Percentiles rank a stretch among this genome's conserved stretches.
phyloP scores from a whole-genome alignment of 2,888 invertebrate species.

The Trissolcus japonicus region DNA sequence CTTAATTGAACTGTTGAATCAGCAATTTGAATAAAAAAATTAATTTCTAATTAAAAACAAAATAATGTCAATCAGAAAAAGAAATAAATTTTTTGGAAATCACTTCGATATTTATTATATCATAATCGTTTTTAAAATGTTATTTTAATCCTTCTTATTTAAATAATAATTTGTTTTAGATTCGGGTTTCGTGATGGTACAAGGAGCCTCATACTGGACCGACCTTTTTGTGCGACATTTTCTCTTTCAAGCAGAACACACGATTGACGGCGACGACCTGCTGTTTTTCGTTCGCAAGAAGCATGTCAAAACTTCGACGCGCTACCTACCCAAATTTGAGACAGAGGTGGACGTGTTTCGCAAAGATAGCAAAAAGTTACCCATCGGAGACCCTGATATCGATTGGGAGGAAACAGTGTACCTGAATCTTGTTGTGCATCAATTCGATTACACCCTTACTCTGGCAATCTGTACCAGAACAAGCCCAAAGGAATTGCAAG shows the following conservation, averaged over 20 bases:
- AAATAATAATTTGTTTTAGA: constrained; percentile 78
- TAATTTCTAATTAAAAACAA: no score
- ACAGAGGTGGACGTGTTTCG: constrained; percentile 98
- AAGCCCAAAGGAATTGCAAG: constrained; percentile 97
- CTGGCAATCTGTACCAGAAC: constrained; percentile 98
- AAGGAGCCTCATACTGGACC: constrained; percentile 96
- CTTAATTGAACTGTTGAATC: no score
- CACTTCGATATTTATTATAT: no score
- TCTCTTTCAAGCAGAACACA: constrained; percentile 91
- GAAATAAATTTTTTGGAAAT: no score
- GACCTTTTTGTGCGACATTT: constrained; percentile 96
- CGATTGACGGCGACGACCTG: constrained; percentile 95
- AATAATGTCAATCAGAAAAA: no score
- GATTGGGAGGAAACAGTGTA: constrained; percentile 99
- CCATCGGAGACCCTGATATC: constrained; percentile 95
- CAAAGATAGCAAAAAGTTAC: constrained; percentile 96
- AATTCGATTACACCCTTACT: constrained; percentile 98
- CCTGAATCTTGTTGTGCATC: constrained; percentile 97
- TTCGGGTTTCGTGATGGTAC: constrained; percentile 93
- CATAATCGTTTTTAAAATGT: no score
- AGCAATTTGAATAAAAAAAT: not conserved
- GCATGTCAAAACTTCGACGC: constrained; percentile 90
- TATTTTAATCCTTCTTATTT: no score
- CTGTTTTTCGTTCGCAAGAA: constrained; percentile 96
- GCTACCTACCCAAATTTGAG: constrained; percentile 94